Percentiles rank a stretch among this genome's conserved stretches.
phyloP scores from a whole-genome alignment of 1,140 invertebrate genomes.

The Matsumurasca onukii region DNA sequence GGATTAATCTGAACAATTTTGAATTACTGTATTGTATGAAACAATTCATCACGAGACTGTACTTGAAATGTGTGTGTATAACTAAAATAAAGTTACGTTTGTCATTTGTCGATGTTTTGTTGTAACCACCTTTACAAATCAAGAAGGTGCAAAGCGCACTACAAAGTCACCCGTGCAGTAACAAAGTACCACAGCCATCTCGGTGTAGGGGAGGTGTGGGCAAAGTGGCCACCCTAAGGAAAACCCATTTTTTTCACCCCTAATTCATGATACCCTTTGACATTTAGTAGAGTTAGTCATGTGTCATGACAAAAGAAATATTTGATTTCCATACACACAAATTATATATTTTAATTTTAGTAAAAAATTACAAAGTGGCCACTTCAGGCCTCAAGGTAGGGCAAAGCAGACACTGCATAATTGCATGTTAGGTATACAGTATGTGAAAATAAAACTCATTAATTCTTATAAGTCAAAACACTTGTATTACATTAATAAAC shows the following conservation, averaged over 20 bases:
- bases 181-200: too few species aligned
- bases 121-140: too few species aligned
- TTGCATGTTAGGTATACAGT: background rate
- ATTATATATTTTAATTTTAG: background rate
- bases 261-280: background rate
- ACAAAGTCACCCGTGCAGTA: too few species aligned
- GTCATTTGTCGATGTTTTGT: too few species aligned
- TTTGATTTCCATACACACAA: background rate
- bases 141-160: too few species aligned
- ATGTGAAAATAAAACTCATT: background rate
- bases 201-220: background rate
- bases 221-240: constrained; percentile 23
- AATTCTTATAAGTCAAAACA: background rate
- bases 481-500: background rate
- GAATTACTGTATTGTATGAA: too few species aligned
- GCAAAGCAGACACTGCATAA: background rate
- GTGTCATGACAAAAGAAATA: background rate
- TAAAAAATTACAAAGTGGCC: constrained; percentile 16
- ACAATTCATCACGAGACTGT: too few species aligned
- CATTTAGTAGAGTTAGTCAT: background rate
- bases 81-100: too few species aligned
- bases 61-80: too few species aligned
- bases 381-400: constrained; percentile 7
- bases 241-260: background rate
- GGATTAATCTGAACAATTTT: too few species aligned